Conservation (phyloP, 2,797 vertebrate genomes). For the Mergus octosetaceus region DNA sequence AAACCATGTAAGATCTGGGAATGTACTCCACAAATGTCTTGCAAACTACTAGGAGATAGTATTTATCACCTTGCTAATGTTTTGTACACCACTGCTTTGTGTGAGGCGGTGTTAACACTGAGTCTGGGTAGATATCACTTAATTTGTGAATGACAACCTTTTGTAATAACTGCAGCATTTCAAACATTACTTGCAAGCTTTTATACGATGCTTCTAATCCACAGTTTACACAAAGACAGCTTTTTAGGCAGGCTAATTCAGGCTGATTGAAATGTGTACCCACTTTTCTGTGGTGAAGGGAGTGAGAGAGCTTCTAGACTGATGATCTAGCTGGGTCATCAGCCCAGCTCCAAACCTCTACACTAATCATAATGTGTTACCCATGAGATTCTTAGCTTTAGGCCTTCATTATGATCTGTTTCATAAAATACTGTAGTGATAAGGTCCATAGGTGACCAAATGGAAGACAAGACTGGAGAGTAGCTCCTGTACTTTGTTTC, state of each 20-base stretch:
- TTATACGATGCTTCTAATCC: not conserved
- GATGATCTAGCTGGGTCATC: not conserved
- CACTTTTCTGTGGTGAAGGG: not conserved
- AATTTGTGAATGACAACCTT: not conserved
- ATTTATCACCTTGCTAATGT: not conserved
- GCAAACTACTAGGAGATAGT: not conserved
- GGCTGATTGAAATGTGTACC: not conserved
- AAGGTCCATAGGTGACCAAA: not conserved
- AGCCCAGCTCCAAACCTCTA: not conserved
- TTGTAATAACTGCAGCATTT: not conserved
- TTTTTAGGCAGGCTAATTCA: not conserved
- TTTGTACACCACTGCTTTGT: not conserved
- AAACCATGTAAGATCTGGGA: not conserved
- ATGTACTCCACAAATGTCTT: not conserved
- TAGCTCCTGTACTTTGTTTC: not conserved
- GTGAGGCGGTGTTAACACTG: not conserved
- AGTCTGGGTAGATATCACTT: not conserved
- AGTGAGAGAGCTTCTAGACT: not conserved
- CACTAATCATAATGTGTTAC: not conserved
- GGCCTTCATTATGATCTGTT: not conserved
- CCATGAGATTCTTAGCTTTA: not conserved
- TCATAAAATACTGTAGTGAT: not conserved
- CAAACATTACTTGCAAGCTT: not conserved
- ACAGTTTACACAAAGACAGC: not conserved
- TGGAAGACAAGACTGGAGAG: not conserved